phyloP scores from a whole-genome alignment of 2,888 invertebrate species.

The Mimachlamys varia region DNA sequence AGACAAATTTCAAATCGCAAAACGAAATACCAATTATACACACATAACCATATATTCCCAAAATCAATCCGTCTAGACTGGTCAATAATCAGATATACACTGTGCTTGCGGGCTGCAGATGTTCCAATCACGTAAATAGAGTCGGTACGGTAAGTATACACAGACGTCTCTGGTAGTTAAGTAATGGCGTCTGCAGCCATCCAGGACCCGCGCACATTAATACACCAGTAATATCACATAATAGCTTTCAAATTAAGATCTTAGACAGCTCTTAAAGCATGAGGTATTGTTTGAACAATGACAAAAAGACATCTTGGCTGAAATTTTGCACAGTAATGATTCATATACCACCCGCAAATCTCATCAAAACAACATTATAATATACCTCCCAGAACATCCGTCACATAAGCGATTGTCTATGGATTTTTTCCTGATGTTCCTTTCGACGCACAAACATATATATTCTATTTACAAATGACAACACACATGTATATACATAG shows the following conservation, averaged over 20 bases:
- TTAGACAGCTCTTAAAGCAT: no score
- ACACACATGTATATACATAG: background rate
- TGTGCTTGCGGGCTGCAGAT: background rate
- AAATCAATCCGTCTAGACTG: constrained; percentile 21
- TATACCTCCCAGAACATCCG: no score
- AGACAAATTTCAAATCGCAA: constrained; percentile 21
- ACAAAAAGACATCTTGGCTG: no score
- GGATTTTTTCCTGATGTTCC: no score
- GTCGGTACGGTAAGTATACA: background rate
- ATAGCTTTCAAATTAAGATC: no score
- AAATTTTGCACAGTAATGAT: no score
- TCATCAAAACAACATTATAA: no score
- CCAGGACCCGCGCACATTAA: no score
- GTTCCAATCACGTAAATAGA: background rate
- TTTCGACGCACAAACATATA: no score
- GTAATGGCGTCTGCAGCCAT: background rate
- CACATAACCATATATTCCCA: constrained; percentile 7
- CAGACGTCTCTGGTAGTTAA: background rate
- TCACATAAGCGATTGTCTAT: no score
- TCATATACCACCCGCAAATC: background rate
- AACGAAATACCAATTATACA: constrained; percentile 20
- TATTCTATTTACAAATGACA: background rate
- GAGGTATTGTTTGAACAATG: no score
- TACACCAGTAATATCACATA: no score
- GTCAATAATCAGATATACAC: constrained; percentile 16